Percentiles rank a stretch among this genome's conserved stretches.
These are phyloP conservation scores for Amaurobius ferox DNA, from an alignment of 2,888 invertebrate genomes.

Conservation along the genomic window DNA sequence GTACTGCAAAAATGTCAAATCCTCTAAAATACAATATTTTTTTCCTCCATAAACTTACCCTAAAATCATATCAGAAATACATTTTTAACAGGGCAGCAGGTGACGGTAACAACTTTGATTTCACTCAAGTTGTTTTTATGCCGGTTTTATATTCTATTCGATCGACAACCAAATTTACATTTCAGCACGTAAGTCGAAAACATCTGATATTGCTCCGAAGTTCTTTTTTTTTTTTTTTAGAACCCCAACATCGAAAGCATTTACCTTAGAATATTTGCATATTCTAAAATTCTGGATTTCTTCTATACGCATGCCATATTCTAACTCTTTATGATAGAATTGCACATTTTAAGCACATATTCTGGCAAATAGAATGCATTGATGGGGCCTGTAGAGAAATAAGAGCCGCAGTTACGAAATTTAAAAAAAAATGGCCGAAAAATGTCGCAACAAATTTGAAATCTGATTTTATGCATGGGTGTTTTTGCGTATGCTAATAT, in stretches of 20 bases:
- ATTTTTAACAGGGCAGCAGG: conserved; percentile 5
- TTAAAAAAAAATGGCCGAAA: not conserved
- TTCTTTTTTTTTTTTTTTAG: too few species aligned
- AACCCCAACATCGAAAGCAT: not conserved
- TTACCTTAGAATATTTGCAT: conserved; percentile 33
- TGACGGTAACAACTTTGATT: conserved; percentile 15
- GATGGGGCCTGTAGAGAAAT: not conserved
- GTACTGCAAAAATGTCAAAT: not conserved
- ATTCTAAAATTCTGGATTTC: conserved; percentile 7
- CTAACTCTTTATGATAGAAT: conserved; percentile 5
- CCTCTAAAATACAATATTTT: not conserved
- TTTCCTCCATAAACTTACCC: not conserved
- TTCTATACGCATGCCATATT: not conserved
- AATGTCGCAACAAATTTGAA: not conserved
- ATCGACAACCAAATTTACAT: conserved; percentile 30
- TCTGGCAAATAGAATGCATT: not conserved
- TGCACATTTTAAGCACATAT: not conserved
- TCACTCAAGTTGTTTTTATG: conserved; percentile 14
- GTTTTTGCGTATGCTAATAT: conserved; percentile 1
- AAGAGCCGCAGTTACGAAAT: not conserved
- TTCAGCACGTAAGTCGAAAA: conserved; percentile 19
- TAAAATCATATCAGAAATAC: not conserved
- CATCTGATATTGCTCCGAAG: conserved; percentile 27
- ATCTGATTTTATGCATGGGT: not conserved
- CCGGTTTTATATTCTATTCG: conserved; percentile 20